Conservation (phyloP, 2,888 invertebrate species). For the Drosophila mettleri region DNA sequence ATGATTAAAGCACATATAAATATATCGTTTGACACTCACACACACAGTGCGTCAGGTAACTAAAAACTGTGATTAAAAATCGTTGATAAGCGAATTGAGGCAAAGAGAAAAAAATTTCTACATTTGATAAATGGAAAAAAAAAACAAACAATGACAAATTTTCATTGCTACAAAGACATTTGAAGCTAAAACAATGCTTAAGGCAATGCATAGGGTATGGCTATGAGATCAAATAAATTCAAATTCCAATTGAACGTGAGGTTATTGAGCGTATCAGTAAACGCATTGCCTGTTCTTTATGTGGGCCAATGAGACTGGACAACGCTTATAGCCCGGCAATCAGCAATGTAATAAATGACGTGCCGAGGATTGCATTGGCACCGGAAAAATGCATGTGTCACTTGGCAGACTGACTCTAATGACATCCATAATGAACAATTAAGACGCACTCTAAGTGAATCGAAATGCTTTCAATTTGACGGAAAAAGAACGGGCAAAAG, state of each 20-base stretch:
- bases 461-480: slow-evolving; percentile 60
- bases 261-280: slow-evolving; percentile 29
- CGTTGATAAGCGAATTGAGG: slow-evolving; percentile 15
- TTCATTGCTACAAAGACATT: too few species aligned
- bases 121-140: not conserved
- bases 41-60: slow-evolving; percentile 14
- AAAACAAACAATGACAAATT: not conserved
- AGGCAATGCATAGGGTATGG: slow-evolving; percentile 27
- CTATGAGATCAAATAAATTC: slow-evolving; percentile 54
- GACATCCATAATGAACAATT: slow-evolving; percentile 44
- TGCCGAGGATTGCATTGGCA: not conserved
- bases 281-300: slow-evolving; percentile 25
- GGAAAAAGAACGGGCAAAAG: not conserved
- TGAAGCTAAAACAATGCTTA: too few species aligned
- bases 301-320: slow-evolving; percentile 51
- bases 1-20: slow-evolving; percentile 8
- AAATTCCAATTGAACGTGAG: slow-evolving; percentile 55
- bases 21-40: slow-evolving; percentile 3
- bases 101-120: too few species aligned
- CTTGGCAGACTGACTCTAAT: slow-evolving; percentile 10
- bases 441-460: slow-evolving; percentile 27
- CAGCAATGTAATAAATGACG: slow-evolving; percentile 25
- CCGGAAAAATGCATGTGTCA: slow-evolving; percentile 17
- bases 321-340: slow-evolving; percentile 29
- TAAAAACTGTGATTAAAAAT: slow-evolving; percentile 13